These are phyloP conservation scores for Chironomus tentans DNA, from an alignment of 2,888 invertebrate genomes.

Conservation along the genomic window DNA sequence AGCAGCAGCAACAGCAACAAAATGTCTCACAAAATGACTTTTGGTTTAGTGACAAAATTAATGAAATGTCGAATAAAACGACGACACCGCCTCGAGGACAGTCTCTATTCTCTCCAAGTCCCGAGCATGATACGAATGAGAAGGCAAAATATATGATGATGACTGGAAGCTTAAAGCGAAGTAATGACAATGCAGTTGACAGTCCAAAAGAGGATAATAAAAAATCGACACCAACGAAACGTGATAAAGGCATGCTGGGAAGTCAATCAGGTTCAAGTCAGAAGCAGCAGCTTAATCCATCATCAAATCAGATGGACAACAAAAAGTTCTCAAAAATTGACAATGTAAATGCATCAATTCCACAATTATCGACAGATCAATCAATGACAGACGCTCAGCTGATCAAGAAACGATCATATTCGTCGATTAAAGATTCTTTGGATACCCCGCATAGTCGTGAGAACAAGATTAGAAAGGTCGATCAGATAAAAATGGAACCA, in stretches of 20 bases:
- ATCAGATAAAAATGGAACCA: background rate
- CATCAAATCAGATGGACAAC: background rate
- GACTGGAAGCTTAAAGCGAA: background rate
- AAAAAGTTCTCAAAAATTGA: background rate
- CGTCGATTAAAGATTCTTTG: background rate
- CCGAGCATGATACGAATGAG: background rate
- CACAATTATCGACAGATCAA: background rate
- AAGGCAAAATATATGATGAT: slow-evolving; percentile 14
- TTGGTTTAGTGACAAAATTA: slow-evolving; percentile 11
- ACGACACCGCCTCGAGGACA: background rate
- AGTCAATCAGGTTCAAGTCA: background rate
- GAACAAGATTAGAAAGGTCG: background rate
- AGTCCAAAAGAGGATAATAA: slow-evolving; percentile 12
- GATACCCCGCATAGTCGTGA: background rate
- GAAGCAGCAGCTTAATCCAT: background rate
- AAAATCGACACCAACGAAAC: slow-evolving; percentile 13
- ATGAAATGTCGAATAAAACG: background rate
- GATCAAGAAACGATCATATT: slow-evolving; percentile 2
- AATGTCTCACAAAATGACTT: background rate
- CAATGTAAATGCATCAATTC: background rate
- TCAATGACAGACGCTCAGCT: background rate
- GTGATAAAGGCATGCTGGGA: background rate
- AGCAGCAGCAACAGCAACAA: slow-evolving; percentile 1
- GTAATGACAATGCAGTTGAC: background rate
- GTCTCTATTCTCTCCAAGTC: slow-evolving; percentile 13